Evolutionary conservation across 1,140 invertebrate genomes (phyloP), one percentile per base, ranked within the genome.

Genomic region (Bombus superbus): DNA sequence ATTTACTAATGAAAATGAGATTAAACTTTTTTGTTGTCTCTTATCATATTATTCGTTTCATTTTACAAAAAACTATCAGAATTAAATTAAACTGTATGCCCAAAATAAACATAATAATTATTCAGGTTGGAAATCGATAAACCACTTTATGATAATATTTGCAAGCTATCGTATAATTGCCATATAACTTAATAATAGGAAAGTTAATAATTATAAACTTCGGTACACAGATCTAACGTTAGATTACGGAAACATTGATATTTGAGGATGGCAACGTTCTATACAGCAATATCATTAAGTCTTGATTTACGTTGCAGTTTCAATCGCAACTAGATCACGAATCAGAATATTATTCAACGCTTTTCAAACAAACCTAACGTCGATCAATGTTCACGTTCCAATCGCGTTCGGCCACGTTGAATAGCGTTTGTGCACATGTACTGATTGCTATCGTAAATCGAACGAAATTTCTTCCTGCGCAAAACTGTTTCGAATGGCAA

Each of bases 331-430:
- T 18, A 40, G 69, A 40, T 81, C 80, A 47, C 66, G 38, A 38
- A 47, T 44, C n/a, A 28, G 72, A 77, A 83, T 83, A 83, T 83
- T 78, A 84, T 84, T 71, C 75, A 84, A 71, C 47, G 47, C 47
- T 71, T 44, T 57, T 59, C 82, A 84, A 78, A 84, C 64, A 66
- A 78, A 57, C 64, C 74, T 42, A 69, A 77, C 64, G 18, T 40
- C 62, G 75, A 83, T 77, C 47, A 44, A 75, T 18, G 44, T 83
- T 83, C 44, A 47, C 40, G 42, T 75, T 75, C 64, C 74, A 78
- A 84, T 84, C 82, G 71, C 64, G 82, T 84, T 35, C 47, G 9
- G 3, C 42, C 38, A 40, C 72, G 72, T 38, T 76, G 72, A 83
- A 66, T 66, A 35, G 25, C 32, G 32, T 32, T 78, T 78, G 64